Conservation (phyloP, 2,888 invertebrate species). For the Orgyia antiqua region DNA sequence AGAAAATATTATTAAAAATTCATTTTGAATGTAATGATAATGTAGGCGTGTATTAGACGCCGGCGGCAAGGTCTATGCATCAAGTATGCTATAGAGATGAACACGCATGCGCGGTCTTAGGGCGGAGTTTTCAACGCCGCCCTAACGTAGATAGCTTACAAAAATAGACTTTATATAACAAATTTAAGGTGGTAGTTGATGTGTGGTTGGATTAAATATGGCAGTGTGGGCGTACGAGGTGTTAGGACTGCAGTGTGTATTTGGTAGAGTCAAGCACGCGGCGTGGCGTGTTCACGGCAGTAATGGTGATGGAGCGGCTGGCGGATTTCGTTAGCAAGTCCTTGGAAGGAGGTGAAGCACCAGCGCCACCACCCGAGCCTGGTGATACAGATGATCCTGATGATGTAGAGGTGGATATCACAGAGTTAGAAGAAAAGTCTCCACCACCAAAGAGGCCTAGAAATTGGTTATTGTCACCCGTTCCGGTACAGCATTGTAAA, state of each 20-base stretch:
- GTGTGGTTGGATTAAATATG: slow-evolving; percentile 13
- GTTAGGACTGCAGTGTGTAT: slow-evolving; percentile 51
- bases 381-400: slow-evolving; percentile 59
- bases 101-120: slow-evolving; percentile 57
- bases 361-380: slow-evolving; percentile 69
- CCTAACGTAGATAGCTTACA: slow-evolving; percentile 24
- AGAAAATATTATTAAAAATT: slow-evolving; percentile 62
- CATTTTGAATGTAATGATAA: slow-evolving; percentile 70
- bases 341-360: slow-evolving; percentile 81
- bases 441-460: slow-evolving; percentile 59
- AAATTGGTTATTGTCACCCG: slow-evolving; percentile 70
- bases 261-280: slow-evolving; percentile 56
- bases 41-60: slow-evolving; percentile 70
- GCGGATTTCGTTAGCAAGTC: slow-evolving; percentile 94
- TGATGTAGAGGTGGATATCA: slow-evolving; percentile 70
- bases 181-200: slow-evolving; percentile 17
- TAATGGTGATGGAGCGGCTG: slow-evolving; percentile 89
- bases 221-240: slow-evolving; percentile 52
- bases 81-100: slow-evolving; percentile 14
- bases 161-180: slow-evolving; percentile 23
- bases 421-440: slow-evolving; percentile 63
- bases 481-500: slow-evolving; percentile 56
- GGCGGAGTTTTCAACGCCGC: slow-evolving; percentile 57
- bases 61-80: slow-evolving; percentile 38
- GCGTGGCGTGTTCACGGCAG: slow-evolving; percentile 66